Evolutionary conservation across 2,888 invertebrate species (phyloP).

Genomic region (Tetramorium bicarinatum): DNA sequence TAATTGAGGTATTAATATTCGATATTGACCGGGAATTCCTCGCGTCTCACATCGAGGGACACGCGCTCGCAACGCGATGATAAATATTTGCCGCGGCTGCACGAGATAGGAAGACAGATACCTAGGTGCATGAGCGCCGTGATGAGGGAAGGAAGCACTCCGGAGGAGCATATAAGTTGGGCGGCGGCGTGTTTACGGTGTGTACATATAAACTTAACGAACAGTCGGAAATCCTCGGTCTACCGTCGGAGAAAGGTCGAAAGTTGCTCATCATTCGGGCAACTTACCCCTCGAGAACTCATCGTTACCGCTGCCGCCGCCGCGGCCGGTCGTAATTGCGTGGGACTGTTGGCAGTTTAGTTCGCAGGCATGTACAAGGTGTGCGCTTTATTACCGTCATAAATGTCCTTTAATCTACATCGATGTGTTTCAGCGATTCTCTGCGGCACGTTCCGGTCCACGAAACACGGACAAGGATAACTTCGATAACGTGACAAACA

Average conservation of each 20-base stretch:
- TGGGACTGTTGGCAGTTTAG: constrained; percentile 36
- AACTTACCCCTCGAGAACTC: constrained; percentile 38
- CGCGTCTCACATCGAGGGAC: not conserved
- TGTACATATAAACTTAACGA: constrained; percentile 48
- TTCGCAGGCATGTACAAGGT: not conserved
- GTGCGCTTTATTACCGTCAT: constrained; percentile 20
- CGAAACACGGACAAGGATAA: not conserved
- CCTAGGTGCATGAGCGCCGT: not conserved
- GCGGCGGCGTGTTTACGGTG: constrained; percentile 35
- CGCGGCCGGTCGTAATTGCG: constrained; percentile 31
- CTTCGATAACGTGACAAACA: not conserved
- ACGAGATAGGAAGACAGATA: constrained; percentile 2
- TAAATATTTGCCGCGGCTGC: constrained; percentile 46
- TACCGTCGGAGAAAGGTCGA: constrained; percentile 45
- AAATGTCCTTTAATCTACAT: constrained; percentile 45
- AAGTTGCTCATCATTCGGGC: constrained; percentile 46
- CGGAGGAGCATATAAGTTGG: not conserved
- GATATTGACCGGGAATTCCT: not conserved
- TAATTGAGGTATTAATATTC: constrained; percentile 29
- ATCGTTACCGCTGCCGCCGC: constrained; percentile 7
- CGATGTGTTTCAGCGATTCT: not conserved
- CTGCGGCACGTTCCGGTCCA: not conserved
- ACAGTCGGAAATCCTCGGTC: constrained; percentile 23
- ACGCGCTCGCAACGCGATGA: not conserved
- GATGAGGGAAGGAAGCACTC: not conserved